Conservation (phyloP, 2,113 vertebrate genomes). For the Mohoua ochrocephala region DNA sequence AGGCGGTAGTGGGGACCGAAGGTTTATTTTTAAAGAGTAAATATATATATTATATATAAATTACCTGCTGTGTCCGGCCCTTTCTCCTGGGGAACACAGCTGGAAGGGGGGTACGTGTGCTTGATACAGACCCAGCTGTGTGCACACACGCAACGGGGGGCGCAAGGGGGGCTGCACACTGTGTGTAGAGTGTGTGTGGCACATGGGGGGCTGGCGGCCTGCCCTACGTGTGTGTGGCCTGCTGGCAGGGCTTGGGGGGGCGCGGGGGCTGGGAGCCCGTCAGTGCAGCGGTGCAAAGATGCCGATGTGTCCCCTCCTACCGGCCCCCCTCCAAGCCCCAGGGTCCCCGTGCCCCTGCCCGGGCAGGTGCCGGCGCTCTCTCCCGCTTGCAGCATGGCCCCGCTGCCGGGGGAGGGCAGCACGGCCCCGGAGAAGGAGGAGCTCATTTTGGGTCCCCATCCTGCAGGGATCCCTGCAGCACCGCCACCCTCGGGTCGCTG, state of each 20-base stretch:
- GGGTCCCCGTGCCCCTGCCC: not conserved
- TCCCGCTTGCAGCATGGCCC: not conserved
- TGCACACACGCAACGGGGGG: not conserved
- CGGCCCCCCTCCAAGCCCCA: not conserved
- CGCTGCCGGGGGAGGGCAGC: slow-evolving; percentile 16
- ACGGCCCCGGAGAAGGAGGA: not conserved
- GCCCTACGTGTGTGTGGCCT: not conserved
- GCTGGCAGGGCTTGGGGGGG: not conserved
- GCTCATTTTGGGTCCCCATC: not conserved
- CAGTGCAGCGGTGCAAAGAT: not conserved
- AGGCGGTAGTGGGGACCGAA: slow-evolving; percentile 54
- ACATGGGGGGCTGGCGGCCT: not conserved
- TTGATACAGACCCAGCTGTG: not conserved
- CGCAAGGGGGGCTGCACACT: too few species aligned
- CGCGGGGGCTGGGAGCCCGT: not conserved
- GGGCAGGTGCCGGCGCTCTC: not conserved
- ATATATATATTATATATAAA: slow-evolving; percentile 67
- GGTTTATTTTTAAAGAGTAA: slow-evolving; percentile 68
- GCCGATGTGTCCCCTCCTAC: not conserved
- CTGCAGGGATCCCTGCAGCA: not conserved
- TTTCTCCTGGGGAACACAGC: not conserved
- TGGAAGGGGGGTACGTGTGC: not conserved
- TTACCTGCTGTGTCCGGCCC: not conserved
- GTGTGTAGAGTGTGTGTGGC: not conserved
- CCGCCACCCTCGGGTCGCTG: not conserved